Evolutionary conservation across 1,140 invertebrate species (phyloP).

Genomic region (Diorhabda carinulata): DNA sequence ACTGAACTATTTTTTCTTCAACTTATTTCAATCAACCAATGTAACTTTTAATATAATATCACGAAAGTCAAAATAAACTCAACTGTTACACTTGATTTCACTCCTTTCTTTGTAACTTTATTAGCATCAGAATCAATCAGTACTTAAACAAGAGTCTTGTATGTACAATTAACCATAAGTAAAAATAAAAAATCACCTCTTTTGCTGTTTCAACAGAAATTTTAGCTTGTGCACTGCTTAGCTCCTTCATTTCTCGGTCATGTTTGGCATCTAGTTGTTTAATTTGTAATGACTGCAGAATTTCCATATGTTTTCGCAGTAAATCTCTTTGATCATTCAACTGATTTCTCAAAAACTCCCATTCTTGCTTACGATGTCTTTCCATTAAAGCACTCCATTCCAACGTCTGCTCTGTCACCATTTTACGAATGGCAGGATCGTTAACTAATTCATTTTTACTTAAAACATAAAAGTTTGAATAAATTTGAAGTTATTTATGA

Average conservation of each 20-base stretch:
- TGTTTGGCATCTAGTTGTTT: conserved; percentile 87
- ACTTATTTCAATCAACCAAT: no score
- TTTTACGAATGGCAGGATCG: conserved; percentile 72
- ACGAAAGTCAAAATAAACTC: no score
- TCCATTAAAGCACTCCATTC: conserved; percentile 92
- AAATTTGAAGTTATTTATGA: no score
- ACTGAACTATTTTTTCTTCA: no score
- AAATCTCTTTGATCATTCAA: conserved; percentile 81
- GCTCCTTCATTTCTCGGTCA: conserved; percentile 92
- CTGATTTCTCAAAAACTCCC: conserved; percentile 77
- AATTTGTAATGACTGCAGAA: conserved; percentile 80
- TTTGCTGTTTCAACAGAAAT: conserved; percentile 95
- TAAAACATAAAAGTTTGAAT: conserved; percentile 32
- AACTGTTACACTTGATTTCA: no score
- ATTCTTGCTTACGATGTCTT: conserved; percentile 87
- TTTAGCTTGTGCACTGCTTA: conserved; percentile 93
- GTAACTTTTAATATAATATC: no score
- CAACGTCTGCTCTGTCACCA: conserved; percentile 84
- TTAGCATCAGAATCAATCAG: no score
- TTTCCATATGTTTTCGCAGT: conserved; percentile 80
- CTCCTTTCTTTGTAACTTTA: no score
- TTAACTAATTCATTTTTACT: conserved; percentile 77
- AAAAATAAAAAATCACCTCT: conserved; percentile 55
- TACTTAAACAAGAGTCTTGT: no score
- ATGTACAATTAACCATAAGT: no score